Evolutionary conservation across 2,797 vertebrate genomes (phyloP), one percentile per base, ranked within the genome.

Genomic region (Pygocentrus nattereri): DNA sequence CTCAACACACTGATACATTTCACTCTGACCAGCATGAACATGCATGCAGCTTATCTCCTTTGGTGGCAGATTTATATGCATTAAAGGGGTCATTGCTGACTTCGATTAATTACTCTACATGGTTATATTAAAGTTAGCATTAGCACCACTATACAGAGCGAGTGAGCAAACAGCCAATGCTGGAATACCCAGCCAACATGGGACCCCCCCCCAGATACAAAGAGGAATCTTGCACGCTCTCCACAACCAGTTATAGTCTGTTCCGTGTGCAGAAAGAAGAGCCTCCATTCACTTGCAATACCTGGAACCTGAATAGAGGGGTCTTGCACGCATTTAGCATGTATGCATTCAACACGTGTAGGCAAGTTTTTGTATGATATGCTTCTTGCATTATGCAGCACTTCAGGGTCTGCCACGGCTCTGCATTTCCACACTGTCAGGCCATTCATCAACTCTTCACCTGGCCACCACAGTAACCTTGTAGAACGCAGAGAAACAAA

Each of bases 401-500:
- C 25, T 49, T 61, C 44, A 59, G n/a, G 56, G 56, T 76, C 82
- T 69, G 19, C 25, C 34, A 67, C 41, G 23, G 21, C n/a, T 74
- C 41, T 73, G 54, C 72, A 75, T 79, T 81, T 85, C 56, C 67
- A 68, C 25, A 74, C 61, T 85, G 84, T 82, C 87, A 88, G 79
- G 62, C 61, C 72, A 86, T 89, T 88, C 85, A 74, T 87, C 88
- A 82, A 16, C 58, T 41, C 74, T 23, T 80, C 71, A 78, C 62
- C 64, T 72, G 80, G 61, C 77, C 74, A 81, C 30, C 47, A 76
- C 74, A 50, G 83, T 86, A 88, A 89, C 88, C 87, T 85, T 88
- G 85, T 77, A 79, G 47, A 49, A 70, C 50, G 64, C 61, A 25
- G 25, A 68, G 74, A 70, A 75, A 31, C 27, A 67, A 54, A 76